Evolutionary conservation across 2,888 invertebrate species (phyloP).

Genomic region (Leptura quadrifasciata): DNA sequence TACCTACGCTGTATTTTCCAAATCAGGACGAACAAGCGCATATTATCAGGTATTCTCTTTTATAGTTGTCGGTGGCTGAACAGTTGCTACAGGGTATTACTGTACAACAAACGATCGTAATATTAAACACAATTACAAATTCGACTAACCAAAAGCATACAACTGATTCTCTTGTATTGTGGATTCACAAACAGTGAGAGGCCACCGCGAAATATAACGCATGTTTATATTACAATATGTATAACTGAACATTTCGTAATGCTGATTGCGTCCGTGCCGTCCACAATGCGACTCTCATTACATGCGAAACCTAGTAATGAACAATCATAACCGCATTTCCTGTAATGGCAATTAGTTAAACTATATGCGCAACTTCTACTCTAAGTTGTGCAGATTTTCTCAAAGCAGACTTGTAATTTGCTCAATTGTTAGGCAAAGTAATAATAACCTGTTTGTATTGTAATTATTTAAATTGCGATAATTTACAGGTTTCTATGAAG

Average conservation of each 20-base stretch:
- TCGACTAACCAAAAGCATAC: slow-evolving; percentile 35
- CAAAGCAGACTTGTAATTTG: background rate
- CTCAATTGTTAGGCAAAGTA: background rate
- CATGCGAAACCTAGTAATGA: slow-evolving; percentile 40
- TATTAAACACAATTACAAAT: slow-evolving; percentile 37
- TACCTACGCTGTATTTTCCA: background rate
- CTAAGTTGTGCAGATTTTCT: background rate
- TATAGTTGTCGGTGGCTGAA: slow-evolving; percentile 5
- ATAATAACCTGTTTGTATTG: background rate
- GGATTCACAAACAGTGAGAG: slow-evolving; percentile 11
- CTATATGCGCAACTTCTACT: slow-evolving; percentile 27
- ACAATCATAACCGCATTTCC: slow-evolving; percentile 42
- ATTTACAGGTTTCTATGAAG: background rate
- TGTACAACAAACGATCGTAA: slow-evolving; percentile 25
- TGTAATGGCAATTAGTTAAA: slow-evolving; percentile 41
- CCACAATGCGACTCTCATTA: slow-evolving; percentile 37
- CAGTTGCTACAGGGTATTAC: slow-evolving; percentile 28
- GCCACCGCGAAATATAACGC: slow-evolving; percentile 27
- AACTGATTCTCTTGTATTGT: slow-evolving; percentile 22
- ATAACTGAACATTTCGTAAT: slow-evolving; percentile 35
- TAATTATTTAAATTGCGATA: background rate
- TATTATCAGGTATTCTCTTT: slow-evolving; percentile 30
- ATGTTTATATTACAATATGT: slow-evolving; percentile 38
- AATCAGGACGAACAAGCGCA: background rate
- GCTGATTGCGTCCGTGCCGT: slow-evolving; percentile 37